Evolutionary conservation across 2,888 invertebrate genomes (phyloP).

Genomic region (Brassicogethes aeneus): DNA sequence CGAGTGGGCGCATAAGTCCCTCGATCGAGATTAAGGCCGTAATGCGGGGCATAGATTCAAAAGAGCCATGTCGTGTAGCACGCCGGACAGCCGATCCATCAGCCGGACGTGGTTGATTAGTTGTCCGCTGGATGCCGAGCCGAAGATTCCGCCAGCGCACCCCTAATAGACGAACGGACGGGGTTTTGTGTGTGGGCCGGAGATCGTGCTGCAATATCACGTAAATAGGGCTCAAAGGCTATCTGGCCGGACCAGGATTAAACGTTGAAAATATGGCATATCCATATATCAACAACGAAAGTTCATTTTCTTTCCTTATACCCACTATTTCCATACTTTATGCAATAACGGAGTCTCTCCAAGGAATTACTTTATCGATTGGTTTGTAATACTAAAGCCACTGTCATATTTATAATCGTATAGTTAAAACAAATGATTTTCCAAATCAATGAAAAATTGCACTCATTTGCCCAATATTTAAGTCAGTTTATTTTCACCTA

Average conservation of each 20-base stretch:
- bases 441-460: too few species aligned
- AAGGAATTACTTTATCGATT: too few species aligned
- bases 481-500: too few species aligned
- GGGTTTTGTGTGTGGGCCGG: neutral
- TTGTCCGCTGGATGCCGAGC: constrained; percentile 15
- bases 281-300: constrained; percentile 1
- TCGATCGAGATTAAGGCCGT: constrained; percentile 4
- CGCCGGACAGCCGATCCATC: constrained; percentile 23
- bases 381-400: too few species aligned
- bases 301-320: neutral
- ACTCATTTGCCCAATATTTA: too few species aligned
- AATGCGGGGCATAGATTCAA: constrained; percentile 12
- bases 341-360: too few species aligned
- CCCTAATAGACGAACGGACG: constrained; percentile 1
- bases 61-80: constrained; percentile 12
- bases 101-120: constrained; percentile 27
- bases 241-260: constrained; percentile 18
- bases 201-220: constrained; percentile 14
- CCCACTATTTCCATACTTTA: neutral
- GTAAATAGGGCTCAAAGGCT: constrained; percentile 24
- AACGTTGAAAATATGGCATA: constrained; percentile 19
- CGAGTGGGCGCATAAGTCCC: neutral
- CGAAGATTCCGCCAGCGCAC: constrained; percentile 6
- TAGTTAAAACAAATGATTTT: too few species aligned
- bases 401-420: too few species aligned